Base-by-base conservation (phyloP, 2,888 invertebrate species). In the Ophion ventricosus region DNA sequence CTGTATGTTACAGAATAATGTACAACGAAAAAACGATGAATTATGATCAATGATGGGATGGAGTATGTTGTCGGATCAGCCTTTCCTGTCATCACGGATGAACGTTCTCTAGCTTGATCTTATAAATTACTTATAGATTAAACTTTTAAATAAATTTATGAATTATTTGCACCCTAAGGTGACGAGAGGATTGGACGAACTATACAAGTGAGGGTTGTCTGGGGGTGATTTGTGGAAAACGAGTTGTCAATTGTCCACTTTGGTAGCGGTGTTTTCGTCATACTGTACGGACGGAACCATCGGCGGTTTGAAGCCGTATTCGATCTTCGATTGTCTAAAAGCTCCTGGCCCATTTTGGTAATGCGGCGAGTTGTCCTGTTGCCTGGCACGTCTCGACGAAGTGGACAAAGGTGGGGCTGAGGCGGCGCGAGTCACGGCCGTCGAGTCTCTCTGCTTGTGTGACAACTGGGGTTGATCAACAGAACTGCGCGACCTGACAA, bases 221-320 rank as follows among this genome's bases (percentile, higher is more conserved):
- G 43, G 8, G 29, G 54, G 5, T 49, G 23, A 14, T 25, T 35
- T 25, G 23, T 5, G 26, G 4, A n/a, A 67, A 63, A 7, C 26
- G 40, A 25, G 10, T 20, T 40, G 59, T 84, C 74, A 85, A 43
- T 85, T 84, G 73, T 93, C 91, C 5, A 93, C 91, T 88, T 92
- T 92, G 11, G 91, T 89, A 2, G 92, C 92, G 0, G 92, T 92
- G 70, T 96, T 95, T 85, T 97, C 95, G 90, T 97, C 97, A 11
- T 97, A 96, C 91, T 97, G 97, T 4, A 96, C 94, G 0, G 97
- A 97, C 0, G 97, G 97, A 84, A 97, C 95, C 88, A 97, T 92
- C 0, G 97, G 97, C 0, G 97, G 97, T 89, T 96, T 97, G 88
- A 97, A 97, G 0, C 97, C 96, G 88, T 97, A 97, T 87, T 97